Evolutionary conservation across 2,113 vertebrate species (phyloP).

Genomic region (Hyla sarda): DNA sequence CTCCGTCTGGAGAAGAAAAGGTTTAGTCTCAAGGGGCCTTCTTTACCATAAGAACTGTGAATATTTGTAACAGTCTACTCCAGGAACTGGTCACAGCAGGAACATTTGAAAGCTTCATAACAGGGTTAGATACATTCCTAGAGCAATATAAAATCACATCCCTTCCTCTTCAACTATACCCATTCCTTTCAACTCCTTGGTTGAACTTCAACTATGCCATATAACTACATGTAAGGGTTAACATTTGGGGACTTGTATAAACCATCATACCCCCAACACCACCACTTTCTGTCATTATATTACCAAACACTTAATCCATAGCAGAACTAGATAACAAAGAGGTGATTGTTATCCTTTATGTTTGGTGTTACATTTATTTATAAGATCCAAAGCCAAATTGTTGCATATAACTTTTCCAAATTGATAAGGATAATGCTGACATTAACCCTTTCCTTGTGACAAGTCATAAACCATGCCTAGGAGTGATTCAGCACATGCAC

Average conservation of each 20-base stretch:
- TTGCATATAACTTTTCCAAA: neutral
- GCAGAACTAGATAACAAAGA: neutral
- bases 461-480: neutral
- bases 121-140: no score
- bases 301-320: neutral
- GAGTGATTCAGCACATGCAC: conserved; percentile 19
- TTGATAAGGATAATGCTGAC: neutral
- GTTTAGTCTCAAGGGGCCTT: no score
- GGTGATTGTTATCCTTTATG: neutral
- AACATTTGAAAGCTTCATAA: no score
- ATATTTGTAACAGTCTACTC: no score
- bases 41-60: no score
- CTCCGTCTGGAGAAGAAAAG: no score
- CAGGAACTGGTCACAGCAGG: no score
- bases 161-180: no score
- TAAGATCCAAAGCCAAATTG: neutral
- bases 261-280: neutral
- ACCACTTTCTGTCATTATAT: neutral
- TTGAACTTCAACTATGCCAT: no score
- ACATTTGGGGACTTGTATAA: neutral
- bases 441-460: conserved; percentile 11
- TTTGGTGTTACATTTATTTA: neutral
- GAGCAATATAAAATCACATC: no score
- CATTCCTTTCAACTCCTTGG: no score
- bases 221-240: no score